Conservation (phyloP, 2,797 vertebrate species). For the Dromococcyx pavoninus region DNA sequence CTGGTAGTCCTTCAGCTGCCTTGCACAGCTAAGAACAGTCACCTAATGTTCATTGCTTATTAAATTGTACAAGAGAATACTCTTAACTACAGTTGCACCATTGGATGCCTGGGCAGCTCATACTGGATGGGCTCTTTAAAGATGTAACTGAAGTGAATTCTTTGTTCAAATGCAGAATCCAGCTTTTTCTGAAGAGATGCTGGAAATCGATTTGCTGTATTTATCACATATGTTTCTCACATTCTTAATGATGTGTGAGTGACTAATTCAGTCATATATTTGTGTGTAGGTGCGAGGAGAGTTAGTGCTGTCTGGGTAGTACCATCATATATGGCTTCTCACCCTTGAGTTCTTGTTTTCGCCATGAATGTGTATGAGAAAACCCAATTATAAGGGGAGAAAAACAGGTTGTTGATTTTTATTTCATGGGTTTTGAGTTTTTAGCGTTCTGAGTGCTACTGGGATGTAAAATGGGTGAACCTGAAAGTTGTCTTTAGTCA, state of each 20-base stretch:
- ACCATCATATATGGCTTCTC: not conserved
- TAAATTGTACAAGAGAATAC: constrained; percentile 27
- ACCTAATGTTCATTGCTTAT: constrained; percentile 20
- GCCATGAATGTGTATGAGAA: not conserved
- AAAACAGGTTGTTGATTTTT: not conserved
- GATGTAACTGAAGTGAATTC: not conserved
- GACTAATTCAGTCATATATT: not conserved
- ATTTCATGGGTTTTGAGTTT: not conserved
- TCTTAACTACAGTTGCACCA: not conserved
- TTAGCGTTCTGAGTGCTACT: not conserved
- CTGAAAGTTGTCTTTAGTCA: not conserved
- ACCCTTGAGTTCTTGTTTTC: not conserved
- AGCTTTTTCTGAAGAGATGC: not conserved
- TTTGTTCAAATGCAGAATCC: not conserved
- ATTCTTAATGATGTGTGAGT: not conserved
- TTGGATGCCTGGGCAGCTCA: not conserved
- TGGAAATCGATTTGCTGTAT: not conserved
- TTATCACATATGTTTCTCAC: rapidly evolving
- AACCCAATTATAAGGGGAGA: not conserved
- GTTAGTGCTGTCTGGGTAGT: not conserved
- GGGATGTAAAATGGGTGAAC: not conserved
- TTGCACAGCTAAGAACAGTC: not conserved
- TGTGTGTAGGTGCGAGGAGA: not conserved
- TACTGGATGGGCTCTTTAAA: not conserved
- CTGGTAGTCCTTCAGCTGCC: not conserved